These are phyloP conservation scores for Ceratotherium simum DNA, from an alignment of 2,113 vertebrate species.

Conservation along the genomic window DNA sequence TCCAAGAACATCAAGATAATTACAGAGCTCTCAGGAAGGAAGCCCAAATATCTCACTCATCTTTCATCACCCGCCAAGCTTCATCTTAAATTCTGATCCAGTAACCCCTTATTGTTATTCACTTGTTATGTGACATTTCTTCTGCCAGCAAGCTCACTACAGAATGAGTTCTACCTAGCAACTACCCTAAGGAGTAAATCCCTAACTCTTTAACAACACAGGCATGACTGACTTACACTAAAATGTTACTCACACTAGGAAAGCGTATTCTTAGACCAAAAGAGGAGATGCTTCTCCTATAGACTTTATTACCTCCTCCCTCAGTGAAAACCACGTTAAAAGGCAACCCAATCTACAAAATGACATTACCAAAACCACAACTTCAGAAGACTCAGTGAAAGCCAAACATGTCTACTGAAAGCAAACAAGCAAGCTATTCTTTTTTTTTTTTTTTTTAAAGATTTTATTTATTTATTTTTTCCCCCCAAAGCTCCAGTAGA, in stretches of 20 bases:
- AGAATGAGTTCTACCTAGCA: slow-evolving; percentile 67
- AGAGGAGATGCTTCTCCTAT: slow-evolving; percentile 45
- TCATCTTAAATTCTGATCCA: slow-evolving; percentile 60
- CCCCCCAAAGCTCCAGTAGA: no score
- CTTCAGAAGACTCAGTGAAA: slow-evolving; percentile 39
- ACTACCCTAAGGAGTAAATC: slow-evolving; percentile 62
- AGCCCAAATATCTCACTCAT: not conserved
- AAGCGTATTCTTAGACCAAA: slow-evolving; percentile 52
- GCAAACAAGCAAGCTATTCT: slow-evolving; percentile 11
- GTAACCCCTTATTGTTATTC: slow-evolving; percentile 71
- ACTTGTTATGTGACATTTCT: slow-evolving; percentile 68
- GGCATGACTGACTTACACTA: slow-evolving; percentile 71
- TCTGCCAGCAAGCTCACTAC: slow-evolving; percentile 41
- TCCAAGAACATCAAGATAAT: slow-evolving; percentile 61
- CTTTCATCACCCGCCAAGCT: not conserved
- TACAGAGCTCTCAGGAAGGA: slow-evolving; percentile 50
- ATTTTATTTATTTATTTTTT: no score
- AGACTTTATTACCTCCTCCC: slow-evolving; percentile 58
- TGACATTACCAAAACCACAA: slow-evolving; percentile 51
- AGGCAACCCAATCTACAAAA: slow-evolving; percentile 56
- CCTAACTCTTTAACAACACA: slow-evolving; percentile 67
- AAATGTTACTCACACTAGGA: slow-evolving; percentile 68
- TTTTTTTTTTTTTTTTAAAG: no score
- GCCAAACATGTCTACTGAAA: slow-evolving; percentile 25
- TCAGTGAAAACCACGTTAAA: slow-evolving; percentile 65